These are phyloP conservation scores for Xenus cinereus DNA, from an alignment of 2,113 vertebrate genomes.

Conservation along the genomic window DNA sequence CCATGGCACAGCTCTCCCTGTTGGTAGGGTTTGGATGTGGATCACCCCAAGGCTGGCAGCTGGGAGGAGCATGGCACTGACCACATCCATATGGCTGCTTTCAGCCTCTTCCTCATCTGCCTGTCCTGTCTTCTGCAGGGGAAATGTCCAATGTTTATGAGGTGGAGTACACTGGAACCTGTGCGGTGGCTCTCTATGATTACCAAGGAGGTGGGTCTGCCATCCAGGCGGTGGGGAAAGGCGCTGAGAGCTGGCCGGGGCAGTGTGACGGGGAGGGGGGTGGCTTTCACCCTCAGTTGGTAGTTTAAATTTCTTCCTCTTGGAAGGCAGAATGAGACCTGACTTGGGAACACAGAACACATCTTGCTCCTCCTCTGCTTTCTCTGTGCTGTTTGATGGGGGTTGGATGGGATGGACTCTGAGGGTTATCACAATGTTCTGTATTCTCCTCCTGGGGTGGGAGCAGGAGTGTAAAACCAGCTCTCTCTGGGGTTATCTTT, in stretches of 20 bases:
- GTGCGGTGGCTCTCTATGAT: conserved; percentile 47
- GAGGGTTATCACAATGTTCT: not conserved
- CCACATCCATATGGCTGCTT: not conserved
- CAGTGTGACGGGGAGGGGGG: fast-evolving
- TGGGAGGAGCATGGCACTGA: not conserved
- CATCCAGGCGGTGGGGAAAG: not conserved
- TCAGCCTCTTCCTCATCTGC: not conserved
- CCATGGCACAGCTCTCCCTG: not conserved
- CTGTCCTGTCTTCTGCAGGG: not conserved
- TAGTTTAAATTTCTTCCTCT: not conserved
- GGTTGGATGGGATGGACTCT: not conserved
- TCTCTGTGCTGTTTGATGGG: not conserved
- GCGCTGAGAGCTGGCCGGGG: not conserved
- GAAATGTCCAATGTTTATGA: not conserved
- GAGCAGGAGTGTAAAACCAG: not conserved
- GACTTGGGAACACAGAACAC: not conserved
- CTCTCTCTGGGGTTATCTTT: not conserved
- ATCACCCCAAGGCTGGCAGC: not conserved
- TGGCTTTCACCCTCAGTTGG: not conserved
- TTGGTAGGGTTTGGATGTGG: not conserved
- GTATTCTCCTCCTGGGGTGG: not conserved
- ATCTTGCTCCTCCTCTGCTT: not conserved
- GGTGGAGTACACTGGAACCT: not conserved
- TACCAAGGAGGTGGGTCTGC: conserved; percentile 58
- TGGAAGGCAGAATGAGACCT: not conserved